Evolutionary conservation across 2,888 invertebrate genomes (phyloP), one percentile per base, ranked within the genome.

Genomic region (Anagyrus pseudococci): DNA sequence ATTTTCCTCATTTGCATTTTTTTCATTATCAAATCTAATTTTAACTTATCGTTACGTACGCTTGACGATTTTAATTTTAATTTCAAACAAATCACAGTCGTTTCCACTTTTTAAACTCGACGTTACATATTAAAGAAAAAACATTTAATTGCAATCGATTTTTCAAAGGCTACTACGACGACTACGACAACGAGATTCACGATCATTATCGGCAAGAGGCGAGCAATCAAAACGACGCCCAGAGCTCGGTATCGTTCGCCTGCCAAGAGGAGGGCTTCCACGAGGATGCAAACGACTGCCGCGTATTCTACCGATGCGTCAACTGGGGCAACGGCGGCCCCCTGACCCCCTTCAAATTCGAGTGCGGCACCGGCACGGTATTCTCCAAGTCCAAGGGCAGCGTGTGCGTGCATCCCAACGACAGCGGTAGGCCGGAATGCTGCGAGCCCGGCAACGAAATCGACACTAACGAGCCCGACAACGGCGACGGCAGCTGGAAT

Each of bases 351-450:
- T 88, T 86, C 63, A 83, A 83, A 83, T 91, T 91, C 77, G 86
- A 88, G 77, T 93, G 93, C 75, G 89, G 87, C 19, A 86, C 87
- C 40, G 91, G 90, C 15, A 91, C 92, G 1, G 87, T 92, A 25
- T 93, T 89, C 75, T 80, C 80, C 2, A 69, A 69, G 20, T 53
- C 56, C 2, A 74, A 70, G n/a, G 79, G 79, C 17, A 90, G 92
- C 73, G 83, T 88, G 62, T 93, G 93, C 75, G 89, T 90, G 72
- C 87, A 89, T 77, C 88, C 92, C 1, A 82, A 83, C 70, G 86
- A 85, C 68, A 89, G 90, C 48, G 88, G 85, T 60, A 85, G 92
- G 67, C 78, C 83, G 40, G 89, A 90, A 80, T 93, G 93, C 79
- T 84, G 83, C 15, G 83, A 84, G 43, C 68, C 69, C 65, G 83